Evolutionary conservation across 2,888 invertebrate species (phyloP), one percentile per base, ranked within the genome.

Genomic region (Ichneumoninae sp.): DNA sequence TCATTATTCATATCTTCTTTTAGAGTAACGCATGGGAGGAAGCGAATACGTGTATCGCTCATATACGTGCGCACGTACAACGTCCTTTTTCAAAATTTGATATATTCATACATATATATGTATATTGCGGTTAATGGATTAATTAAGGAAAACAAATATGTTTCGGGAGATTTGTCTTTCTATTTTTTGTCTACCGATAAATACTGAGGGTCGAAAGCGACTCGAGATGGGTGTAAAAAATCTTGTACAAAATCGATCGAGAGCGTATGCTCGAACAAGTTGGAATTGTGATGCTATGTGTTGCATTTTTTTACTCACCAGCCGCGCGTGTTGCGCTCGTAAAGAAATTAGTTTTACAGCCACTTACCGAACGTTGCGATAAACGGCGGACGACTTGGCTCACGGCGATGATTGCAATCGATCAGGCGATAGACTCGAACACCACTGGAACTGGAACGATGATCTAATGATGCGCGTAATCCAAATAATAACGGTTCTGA

Each of bases 1-100:
- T 74, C 74, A 63, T 74, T 74, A 63, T 74, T 74, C 74, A 63
- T 63, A 60, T 33, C 57, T 73, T 60, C 33, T 71, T 54, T 54
- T 71, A n/a, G 30, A 30, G 13, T 13, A 40, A 68, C 26, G 47
- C 8, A 13, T 8, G 26, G 68, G 19, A 44, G 5, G 68, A 1
- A 63, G 30, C 63, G n/a, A 63, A 63, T 63, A 10, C 33, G 33
- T 63, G 63, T 63, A 30, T n/a, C 63, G 30, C 30, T 33, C 63
- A 63, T 16, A 33, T 16, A 63, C 5, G 30, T 57, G 10, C 4
- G 16, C 63, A 30, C 16, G 26, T 26, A 33, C 16, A 63, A 63
- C 16, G 33, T 16, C 33, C 30, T 63, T 63, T 60, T 63, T 33
- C 0, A 4, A 47, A 47, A 40, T 6, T 0, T 16, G 13, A 47